Evolutionary conservation across 2,888 invertebrate genomes (phyloP).

Genomic region (Conops quadrifasciatus): DNA sequence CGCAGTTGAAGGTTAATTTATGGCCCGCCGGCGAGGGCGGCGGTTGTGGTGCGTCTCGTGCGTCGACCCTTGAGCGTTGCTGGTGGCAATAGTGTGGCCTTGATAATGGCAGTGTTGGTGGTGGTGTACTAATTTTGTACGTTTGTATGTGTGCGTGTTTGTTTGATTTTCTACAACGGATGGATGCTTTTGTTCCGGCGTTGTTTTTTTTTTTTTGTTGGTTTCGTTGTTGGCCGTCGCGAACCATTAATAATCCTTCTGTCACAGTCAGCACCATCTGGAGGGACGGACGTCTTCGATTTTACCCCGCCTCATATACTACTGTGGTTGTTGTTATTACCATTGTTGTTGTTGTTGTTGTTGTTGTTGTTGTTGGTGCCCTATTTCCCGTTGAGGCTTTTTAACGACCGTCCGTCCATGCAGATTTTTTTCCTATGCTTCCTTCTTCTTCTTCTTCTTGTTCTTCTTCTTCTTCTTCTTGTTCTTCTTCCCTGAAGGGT

Average conservation of each 20-base stretch:
- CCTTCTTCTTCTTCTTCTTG: background rate
- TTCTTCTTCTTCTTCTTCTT: background rate
- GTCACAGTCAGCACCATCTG: slow-evolving; percentile 14
- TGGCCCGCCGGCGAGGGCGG: background rate
- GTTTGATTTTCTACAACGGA: too few species aligned
- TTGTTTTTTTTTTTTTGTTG: slow-evolving; percentile 9
- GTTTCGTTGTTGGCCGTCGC: slow-evolving; percentile 3
- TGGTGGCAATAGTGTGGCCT: too few species aligned
- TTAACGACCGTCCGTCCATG: too few species aligned
- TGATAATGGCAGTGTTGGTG: background rate
- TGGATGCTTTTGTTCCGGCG: background rate
- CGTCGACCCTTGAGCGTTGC: too few species aligned
- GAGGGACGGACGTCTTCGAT: background rate
- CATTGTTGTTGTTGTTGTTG: background rate
- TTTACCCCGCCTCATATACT: background rate
- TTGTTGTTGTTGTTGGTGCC: slow-evolving; percentile 13
- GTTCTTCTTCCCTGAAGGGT: too few species aligned
- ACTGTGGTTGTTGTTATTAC: background rate
- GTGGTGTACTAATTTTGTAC: background rate
- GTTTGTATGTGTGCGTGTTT: background rate
- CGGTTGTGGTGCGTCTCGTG: background rate
- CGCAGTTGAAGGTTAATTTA: slow-evolving; percentile 22
- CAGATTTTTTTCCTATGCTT: too few species aligned
- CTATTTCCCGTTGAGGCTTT: too few species aligned
- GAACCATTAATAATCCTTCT: slow-evolving; percentile 32